phyloP scores from a whole-genome alignment of 2,113 vertebrate species.

The Clarias batrachus region DNA sequence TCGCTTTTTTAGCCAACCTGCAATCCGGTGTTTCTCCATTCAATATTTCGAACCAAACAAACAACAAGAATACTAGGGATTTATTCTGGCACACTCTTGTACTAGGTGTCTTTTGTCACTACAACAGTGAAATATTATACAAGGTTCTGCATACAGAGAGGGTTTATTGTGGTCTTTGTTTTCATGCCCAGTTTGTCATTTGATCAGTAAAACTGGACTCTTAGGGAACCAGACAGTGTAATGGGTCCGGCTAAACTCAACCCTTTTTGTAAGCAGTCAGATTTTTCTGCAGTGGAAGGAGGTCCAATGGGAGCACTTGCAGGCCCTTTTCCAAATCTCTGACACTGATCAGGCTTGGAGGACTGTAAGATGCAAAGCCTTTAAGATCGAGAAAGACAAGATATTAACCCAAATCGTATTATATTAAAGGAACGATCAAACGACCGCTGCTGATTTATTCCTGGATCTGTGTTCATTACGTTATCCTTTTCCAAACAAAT shows the following conservation, averaged over 20 bases:
- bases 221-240: conserved; percentile 28
- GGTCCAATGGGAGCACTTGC: conserved; percentile 12
- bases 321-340: conserved; percentile 15
- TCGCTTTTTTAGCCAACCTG: neutral
- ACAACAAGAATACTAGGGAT: conserved; percentile 13
- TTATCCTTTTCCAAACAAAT: neutral
- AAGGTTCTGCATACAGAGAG: conserved; percentile 22
- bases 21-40: neutral
- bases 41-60: neutral
- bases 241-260: conserved; percentile 25
- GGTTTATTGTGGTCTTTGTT: conserved; percentile 26
- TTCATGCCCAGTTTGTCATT: conserved; percentile 30
- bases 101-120: conserved; percentile 11
- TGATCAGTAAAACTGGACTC: conserved; percentile 27
- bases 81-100: conserved; percentile 13
- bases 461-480: neutral
- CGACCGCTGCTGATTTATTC: neutral
- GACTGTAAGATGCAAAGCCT: neutral
- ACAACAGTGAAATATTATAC: conserved; percentile 24
- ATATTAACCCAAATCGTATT: neutral
- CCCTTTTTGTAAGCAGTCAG: conserved; percentile 28
- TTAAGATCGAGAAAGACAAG: neutral
- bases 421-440: neutral
- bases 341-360: neutral
- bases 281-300: conserved; percentile 32